phyloP scores from a whole-genome alignment of 1,140 invertebrate genomes.

The Penaeus indicus region DNA sequence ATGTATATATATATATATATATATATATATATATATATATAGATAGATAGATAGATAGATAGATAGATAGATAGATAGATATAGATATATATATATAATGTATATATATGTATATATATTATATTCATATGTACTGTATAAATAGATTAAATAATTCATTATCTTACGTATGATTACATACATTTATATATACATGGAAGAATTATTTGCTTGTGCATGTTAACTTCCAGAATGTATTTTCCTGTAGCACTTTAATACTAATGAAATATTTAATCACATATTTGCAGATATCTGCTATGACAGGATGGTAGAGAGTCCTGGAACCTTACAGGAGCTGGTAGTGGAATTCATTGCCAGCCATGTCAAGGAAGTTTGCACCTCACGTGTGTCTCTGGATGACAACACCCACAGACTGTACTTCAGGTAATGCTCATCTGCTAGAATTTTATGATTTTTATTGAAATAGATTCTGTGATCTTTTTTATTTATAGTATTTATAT shows the following conservation, averaged over 20 bases:
- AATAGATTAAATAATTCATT: too few species aligned
- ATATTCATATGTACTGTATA: too few species aligned
- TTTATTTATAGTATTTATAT: too few species aligned
- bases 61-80: too few species aligned
- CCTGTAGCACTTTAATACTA: neutral
- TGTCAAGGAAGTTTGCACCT: conserved; percentile 54
- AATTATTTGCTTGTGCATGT: neutral
- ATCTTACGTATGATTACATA: neutral
- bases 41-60: too few species aligned
- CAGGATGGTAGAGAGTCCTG: conserved; percentile 59
- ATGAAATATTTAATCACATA: neutral
- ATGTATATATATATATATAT: too few species aligned
- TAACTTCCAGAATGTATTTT: neutral
- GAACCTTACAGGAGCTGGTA: conserved; percentile 56
- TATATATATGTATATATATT: too few species aligned
- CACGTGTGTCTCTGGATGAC: conserved; percentile 23
- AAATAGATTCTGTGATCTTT: too few species aligned
- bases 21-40: too few species aligned
- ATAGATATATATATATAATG: too few species aligned
- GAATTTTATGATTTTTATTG: too few species aligned
- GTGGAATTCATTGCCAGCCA: conserved; percentile 59
- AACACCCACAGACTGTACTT: conserved; percentile 46
- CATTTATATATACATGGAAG: neutral
- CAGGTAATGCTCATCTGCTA: conserved; percentile 22
- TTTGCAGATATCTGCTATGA: conserved; percentile 41